Evolutionary conservation across 2,113 vertebrate genomes (phyloP).

Genomic region (Eudorcas thomsonii): DNA sequence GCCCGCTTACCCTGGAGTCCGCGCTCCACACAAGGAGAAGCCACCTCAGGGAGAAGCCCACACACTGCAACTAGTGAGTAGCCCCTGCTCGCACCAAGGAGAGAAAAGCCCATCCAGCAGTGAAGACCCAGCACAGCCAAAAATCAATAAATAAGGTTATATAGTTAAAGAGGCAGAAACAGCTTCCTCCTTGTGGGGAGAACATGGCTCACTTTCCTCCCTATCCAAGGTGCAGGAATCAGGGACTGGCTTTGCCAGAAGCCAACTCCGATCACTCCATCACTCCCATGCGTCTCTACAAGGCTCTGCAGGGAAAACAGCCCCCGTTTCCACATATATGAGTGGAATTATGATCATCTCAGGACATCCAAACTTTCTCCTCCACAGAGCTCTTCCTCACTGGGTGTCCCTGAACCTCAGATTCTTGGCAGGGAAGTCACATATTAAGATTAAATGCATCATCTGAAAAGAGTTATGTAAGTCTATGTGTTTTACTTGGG

Average conservation of each 20-base stretch:
- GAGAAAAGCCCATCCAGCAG: background rate
- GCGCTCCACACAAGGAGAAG: background rate
- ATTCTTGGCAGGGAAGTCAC: too few species aligned
- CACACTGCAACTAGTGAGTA: background rate
- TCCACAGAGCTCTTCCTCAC: background rate
- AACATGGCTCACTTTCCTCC: background rate
- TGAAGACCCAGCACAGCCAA: background rate
- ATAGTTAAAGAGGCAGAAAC: background rate
- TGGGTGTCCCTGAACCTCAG: background rate
- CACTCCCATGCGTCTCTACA: accelerated
- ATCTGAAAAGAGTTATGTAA: background rate
- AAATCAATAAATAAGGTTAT: background rate
- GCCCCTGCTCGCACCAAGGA: accelerated
- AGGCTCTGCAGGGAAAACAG: too few species aligned
- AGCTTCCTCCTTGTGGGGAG: accelerated
- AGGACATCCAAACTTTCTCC: too few species aligned
- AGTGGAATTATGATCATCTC: background rate
- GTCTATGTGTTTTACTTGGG: background rate
- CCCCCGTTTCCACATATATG: accelerated
- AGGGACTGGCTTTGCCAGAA: background rate
- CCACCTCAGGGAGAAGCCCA: background rate
- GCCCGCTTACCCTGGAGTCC: background rate
- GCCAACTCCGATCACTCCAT: background rate
- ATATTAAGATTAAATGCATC: background rate
- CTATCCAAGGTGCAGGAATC: background rate